Conservation (phyloP, 2,797 vertebrate species). For the Argyrosomus regius region DNA sequence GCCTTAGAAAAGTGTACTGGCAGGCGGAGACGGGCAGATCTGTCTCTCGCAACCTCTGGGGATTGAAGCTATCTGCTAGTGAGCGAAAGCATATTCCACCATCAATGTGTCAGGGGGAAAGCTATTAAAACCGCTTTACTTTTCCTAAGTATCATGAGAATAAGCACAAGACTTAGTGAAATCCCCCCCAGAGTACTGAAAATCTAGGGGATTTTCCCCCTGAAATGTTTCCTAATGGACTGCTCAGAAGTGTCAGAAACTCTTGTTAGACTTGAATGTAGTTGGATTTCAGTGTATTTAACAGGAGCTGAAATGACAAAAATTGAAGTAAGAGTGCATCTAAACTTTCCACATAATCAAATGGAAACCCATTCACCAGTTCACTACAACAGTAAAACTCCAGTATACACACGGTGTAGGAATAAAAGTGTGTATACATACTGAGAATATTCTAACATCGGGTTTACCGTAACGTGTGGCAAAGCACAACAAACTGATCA, state of each 20-base stretch:
- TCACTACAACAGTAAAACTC: background rate
- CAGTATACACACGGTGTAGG: background rate
- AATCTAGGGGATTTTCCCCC: slow-evolving; percentile 79
- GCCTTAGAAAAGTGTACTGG: slow-evolving; percentile 65
- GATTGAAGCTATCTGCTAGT: slow-evolving; percentile 76
- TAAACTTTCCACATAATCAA: slow-evolving; percentile 60
- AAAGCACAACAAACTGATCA: background rate
- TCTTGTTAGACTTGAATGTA: slow-evolving; percentile 63
- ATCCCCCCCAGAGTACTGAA: slow-evolving; percentile 71
- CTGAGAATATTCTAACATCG: background rate
- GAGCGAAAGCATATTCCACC: slow-evolving; percentile 78
- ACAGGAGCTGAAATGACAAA: slow-evolving; percentile 74
- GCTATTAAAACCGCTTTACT: slow-evolving; percentile 85
- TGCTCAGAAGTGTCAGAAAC: slow-evolving; percentile 76
- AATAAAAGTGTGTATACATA: slow-evolving; percentile 1
- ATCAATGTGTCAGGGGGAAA: slow-evolving; percentile 83
- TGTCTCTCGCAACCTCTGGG: slow-evolving; percentile 53
- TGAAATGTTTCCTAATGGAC: slow-evolving; percentile 77
- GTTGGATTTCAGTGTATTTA: slow-evolving; percentile 68
- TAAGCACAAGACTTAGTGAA: slow-evolving; percentile 86
- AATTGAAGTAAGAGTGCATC: slow-evolving; percentile 46
- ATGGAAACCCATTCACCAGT: slow-evolving; percentile 34
- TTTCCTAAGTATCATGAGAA: slow-evolving; percentile 84
- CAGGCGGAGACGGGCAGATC: slow-evolving; percentile 60
- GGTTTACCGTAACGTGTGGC: slow-evolving; percentile 4